phyloP scores from a whole-genome alignment of 2,113 vertebrate species.

The Petrocephalus microphthalmus region DNA sequence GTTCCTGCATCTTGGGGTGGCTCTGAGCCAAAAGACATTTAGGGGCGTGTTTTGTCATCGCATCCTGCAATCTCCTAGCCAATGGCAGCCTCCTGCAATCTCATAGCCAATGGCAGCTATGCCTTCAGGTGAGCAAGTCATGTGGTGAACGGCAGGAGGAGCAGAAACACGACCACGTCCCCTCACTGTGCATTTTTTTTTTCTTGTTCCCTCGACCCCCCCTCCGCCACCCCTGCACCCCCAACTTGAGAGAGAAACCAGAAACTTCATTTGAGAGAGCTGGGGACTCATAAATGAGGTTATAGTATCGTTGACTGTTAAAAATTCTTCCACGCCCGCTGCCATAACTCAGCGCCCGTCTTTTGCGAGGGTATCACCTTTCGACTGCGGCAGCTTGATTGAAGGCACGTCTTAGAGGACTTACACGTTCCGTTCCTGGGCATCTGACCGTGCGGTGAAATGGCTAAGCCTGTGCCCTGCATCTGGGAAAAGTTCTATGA shows the following conservation, averaged over 20 bases:
- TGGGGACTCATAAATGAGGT: slow-evolving; percentile 38
- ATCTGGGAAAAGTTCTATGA: slow-evolving; percentile 31
- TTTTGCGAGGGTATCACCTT: slow-evolving; percentile 43
- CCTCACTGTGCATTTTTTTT: no score
- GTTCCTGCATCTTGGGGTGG: neutral
- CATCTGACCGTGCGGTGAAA: slow-evolving; percentile 30
- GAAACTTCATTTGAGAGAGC: slow-evolving; percentile 40
- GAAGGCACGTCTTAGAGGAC: slow-evolving; percentile 45
- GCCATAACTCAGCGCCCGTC: slow-evolving; percentile 35
- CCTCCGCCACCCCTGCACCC: no score
- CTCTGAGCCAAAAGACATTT: neutral
- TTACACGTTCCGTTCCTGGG: slow-evolving; percentile 26
- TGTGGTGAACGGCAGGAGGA: no score
- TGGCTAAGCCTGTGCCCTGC: slow-evolving; percentile 18
- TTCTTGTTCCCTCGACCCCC: slow-evolving; percentile 13
- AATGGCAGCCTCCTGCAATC: neutral
- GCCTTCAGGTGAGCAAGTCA: neutral
- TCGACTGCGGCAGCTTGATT: slow-evolving; percentile 42
- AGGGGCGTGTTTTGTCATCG: neutral
- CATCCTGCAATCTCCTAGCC: neutral
- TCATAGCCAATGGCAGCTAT: neutral
- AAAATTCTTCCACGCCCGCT: slow-evolving; percentile 37
- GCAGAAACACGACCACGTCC: neutral
- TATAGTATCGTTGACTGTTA: slow-evolving; percentile 45
- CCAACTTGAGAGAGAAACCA: slow-evolving; percentile 34